These are phyloP conservation scores for Pandion haliaetus DNA, from an alignment of 2,113 vertebrate species.

Conservation along the genomic window DNA sequence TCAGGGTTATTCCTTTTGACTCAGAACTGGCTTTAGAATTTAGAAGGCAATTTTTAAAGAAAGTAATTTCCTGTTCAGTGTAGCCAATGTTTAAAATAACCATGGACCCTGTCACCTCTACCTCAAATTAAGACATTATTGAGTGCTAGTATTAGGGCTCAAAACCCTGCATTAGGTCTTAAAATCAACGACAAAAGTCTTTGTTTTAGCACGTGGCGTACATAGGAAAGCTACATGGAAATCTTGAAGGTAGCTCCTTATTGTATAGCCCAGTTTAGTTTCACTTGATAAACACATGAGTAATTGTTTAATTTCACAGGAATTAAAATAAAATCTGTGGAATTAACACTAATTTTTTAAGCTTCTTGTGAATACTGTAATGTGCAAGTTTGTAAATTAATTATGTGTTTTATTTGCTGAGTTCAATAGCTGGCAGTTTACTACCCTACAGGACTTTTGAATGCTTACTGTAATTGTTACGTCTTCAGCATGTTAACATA, in stretches of 20 bases:
- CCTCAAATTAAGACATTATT: neutral
- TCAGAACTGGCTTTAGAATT: neutral
- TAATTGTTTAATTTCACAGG: constrained; percentile 17
- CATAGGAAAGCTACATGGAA: neutral
- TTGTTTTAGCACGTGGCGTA: neutral
- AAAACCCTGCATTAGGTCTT: neutral
- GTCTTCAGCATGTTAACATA: neutral
- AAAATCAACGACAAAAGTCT: neutral
- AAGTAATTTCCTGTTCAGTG: neutral
- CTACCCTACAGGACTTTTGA: neutral
- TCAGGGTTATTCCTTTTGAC: neutral
- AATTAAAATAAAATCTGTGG: constrained; percentile 1
- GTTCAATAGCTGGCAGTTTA: neutral
- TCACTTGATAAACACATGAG: neutral
- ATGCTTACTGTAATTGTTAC: neutral
- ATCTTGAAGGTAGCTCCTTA: neutral
- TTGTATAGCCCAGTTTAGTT: neutral
- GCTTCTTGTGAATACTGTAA: neutral
- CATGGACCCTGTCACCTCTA: neutral
- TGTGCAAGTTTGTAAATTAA: neutral
- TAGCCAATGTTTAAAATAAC: neutral
- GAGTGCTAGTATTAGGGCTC: neutral
- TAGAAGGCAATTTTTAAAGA: neutral
- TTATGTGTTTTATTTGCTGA: neutral
- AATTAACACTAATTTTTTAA: constrained; percentile 24